Percentiles rank a stretch among this genome's conserved stretches.
These are phyloP conservation scores for Cephalotes varians DNA, from an alignment of 2,888 invertebrate species.

Conservation along the genomic window DNA sequence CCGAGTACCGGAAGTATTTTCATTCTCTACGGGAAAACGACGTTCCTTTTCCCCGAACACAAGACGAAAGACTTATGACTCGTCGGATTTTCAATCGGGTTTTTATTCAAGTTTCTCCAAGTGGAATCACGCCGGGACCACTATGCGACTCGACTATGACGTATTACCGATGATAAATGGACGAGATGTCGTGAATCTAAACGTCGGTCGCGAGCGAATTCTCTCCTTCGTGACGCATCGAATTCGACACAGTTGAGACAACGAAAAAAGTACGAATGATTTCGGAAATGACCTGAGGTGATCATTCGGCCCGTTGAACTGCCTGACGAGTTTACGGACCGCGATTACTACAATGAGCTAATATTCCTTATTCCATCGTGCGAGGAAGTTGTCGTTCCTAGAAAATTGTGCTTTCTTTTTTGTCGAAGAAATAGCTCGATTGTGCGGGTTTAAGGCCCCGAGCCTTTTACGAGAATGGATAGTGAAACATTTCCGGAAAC, in stretches of 20 bases:
- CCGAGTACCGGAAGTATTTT: slow-evolving; percentile 28
- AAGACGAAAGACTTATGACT: slow-evolving; percentile 2
- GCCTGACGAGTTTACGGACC: slow-evolving; percentile 62
- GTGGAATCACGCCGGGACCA: background rate
- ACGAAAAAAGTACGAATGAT: slow-evolving; percentile 69
- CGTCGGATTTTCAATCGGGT: slow-evolving; percentile 2
- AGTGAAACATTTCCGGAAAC: background rate
- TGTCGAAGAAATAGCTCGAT: slow-evolving; percentile 18
- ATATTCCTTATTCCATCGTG: slow-evolving; percentile 16
- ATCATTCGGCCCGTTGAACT: slow-evolving; percentile 80
- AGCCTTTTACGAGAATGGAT: background rate
- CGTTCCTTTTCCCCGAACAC: background rate
- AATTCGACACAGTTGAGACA: slow-evolving; percentile 56
- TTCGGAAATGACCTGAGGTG: slow-evolving; percentile 64
- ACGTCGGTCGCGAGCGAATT: slow-evolving; percentile 19
- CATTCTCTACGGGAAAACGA: background rate
- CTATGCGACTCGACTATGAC: background rate
- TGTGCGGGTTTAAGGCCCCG: background rate
- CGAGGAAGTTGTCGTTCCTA: background rate
- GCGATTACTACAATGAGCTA: slow-evolving; percentile 22
- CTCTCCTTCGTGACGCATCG: slow-evolving; percentile 48
- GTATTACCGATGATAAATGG: slow-evolving; percentile 36
- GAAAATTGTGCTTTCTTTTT: slow-evolving; percentile 27
- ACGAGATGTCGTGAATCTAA: slow-evolving; percentile 38
- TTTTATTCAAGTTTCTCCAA: slow-evolving; percentile 6